Base-by-base conservation (phyloP, 2,797 vertebrate genomes). In the Hapalemur alaotrensis region DNA sequence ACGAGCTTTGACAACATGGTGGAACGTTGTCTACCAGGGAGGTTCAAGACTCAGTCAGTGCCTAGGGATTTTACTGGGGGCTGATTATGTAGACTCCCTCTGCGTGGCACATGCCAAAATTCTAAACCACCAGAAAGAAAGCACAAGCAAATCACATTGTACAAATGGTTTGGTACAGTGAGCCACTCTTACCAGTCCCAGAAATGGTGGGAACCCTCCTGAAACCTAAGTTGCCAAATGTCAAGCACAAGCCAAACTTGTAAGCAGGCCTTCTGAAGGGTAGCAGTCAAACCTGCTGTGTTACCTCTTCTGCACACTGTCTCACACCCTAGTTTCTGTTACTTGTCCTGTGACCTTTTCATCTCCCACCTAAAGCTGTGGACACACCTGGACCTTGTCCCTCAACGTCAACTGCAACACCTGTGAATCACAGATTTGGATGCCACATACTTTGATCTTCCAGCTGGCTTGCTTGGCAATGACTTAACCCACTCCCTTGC, bases 111-210 rank as follows among this genome's bases (percentile, higher is more conserved):
- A 35, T 48, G n/a, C 43, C 84, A 50, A 86, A 87, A 57, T 28
- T 57, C 76, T 76, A 79, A 65, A 70, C 38, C 87, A 22, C 72
- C 50, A 76, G 46, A 83, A 82, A 41, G 41, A 84, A 96, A 90
- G 41, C 81, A 65, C 48, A 90, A 90, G 63, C 32, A 88, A 92
- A 80, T 63, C 70, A 78, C 92, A 78, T 46, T 59, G 25, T 92
- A 28, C 81, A 84, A 46, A 81, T 63, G 67, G 4, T 87, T 78
- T 82, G 73, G 61, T n/a, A 80, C 10, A 87, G 70, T 65, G 59
- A 80, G n/a, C 65, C 41, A 52, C 54, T 96, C 65, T 35, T 72
- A 46, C 0, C 25, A 11, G 4, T 84, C 93, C 15, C 80, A 65
- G 80, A 43, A 72, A 73, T 8, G 30, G 52, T 80, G 23, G 83